Evolutionary conservation across 2,888 invertebrate genomes (phyloP).

Genomic region (Volucella inflata): DNA sequence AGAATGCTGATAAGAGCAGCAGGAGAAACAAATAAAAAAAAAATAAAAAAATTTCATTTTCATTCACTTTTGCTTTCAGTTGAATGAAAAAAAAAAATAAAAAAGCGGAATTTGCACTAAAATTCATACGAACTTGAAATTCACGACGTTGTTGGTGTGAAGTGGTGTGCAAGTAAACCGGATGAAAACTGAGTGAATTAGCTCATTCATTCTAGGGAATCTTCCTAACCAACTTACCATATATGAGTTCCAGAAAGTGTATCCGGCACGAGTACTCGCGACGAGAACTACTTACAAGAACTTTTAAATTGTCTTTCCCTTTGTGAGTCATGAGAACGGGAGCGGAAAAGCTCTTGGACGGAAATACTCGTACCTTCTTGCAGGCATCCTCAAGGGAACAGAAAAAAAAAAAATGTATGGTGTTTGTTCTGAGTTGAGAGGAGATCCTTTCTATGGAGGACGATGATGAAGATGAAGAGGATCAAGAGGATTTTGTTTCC

Average conservation of each 20-base stretch:
- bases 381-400: too few species aligned
- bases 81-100: too few species aligned
- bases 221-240: slow-evolving; percentile 9
- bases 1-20: slow-evolving; percentile 12
- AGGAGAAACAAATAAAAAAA: too few species aligned
- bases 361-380: too few species aligned
- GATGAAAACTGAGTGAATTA: slow-evolving; percentile 22
- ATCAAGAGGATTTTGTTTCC: too few species aligned
- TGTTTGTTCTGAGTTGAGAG: too few species aligned
- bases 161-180: slow-evolving; percentile 11
- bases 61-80: not conserved
- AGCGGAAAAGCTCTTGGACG: too few species aligned
- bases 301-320: slow-evolving; percentile 19
- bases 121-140: slow-evolving; percentile 4
- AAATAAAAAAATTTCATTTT: slow-evolving; percentile 13
- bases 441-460: too few species aligned
- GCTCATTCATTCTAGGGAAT: not conserved
- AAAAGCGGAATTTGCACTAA: not conserved
- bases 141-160: not conserved
- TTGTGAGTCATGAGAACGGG: too few species aligned
- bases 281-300: slow-evolving; percentile 14
- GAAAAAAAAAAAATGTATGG: too few species aligned
- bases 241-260: not conserved
- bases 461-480: too few species aligned
- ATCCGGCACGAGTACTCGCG: not conserved